Conservation (phyloP, 30 jellyfish, hydroid and myxozoan genomes). For the Pelagia noctiluca region DNA sequence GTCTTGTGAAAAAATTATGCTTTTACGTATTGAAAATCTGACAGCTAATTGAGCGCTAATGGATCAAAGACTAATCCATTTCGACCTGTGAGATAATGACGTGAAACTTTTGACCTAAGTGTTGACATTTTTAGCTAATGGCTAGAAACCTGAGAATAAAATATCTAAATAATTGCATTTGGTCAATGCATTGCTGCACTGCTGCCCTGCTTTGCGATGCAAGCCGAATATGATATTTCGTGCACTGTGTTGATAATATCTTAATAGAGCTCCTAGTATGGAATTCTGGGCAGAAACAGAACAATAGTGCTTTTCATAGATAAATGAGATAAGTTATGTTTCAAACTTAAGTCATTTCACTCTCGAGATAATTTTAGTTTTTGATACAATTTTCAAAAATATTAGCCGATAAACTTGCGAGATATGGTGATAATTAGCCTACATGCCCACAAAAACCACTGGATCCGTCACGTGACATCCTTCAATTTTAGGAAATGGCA, state of each 20-base stretch:
- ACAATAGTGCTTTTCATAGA: not conserved
- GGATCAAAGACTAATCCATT: not conserved
- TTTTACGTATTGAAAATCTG: not conserved
- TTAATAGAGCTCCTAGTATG: no score
- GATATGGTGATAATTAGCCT: not conserved
- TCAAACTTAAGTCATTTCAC: not conserved
- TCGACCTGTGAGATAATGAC: not conserved
- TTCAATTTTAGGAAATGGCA: slow-evolving; percentile 24
- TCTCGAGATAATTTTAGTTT: not conserved
- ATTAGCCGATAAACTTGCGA: not conserved
- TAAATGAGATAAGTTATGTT: not conserved
- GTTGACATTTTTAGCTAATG: no score
- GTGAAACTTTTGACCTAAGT: not conserved
- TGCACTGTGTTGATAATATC: no score
- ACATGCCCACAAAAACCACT: slow-evolving; percentile 12
- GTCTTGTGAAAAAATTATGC: not conserved
- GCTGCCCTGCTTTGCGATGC: no score
- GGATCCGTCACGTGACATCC: slow-evolving; percentile 7
- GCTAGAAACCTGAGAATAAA: not conserved
- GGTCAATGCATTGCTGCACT: not conserved
- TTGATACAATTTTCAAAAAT: slow-evolving; percentile 1
- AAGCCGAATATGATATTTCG: no score
- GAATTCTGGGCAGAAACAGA: not conserved
- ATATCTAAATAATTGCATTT: not conserved
- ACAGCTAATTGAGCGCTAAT: slow-evolving; percentile 1